Evolutionary conservation across 2,888 invertebrate genomes (phyloP), one percentile per base, ranked within the genome.

Genomic region (Geotrupes spiniger): DNA sequence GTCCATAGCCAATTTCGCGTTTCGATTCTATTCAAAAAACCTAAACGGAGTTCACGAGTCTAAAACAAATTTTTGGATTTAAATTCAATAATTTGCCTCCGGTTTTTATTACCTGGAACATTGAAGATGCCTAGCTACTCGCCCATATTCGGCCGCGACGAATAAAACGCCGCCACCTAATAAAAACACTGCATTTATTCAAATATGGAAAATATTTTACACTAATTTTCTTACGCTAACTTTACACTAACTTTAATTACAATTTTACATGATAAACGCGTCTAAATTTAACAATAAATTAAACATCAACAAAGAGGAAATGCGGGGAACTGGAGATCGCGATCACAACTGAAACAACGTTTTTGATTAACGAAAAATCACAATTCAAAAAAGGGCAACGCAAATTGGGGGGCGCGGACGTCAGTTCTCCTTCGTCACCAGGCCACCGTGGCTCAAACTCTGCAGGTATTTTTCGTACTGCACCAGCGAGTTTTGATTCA

Each of bases 391-490:
- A 10, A 21, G 6, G 4, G 6, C 21, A 6, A 6, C 3, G 21
- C 4, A 21, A 21, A 21, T 6, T 6, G 21, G 4, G 3, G 4
- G 21, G 6, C 6, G 21, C 3, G 6, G 6, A 41, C 29, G 42
- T 49, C 45, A 49, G 43, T 49, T 49, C 8, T 49, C 49, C 29
- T 49, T 49, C 15, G 49, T 36, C 11, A 49, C n/a, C 21, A 49
- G 15, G 54, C 25, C 60, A 59, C 36, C 49, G 53, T 46, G 54
- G 14, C 61, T 64, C 52, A 72, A 56, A 52, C 63, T 71, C 53
- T 72, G 68, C 54, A 73, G 54, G 51, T 70, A 73, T 52, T 71
- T 73, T 53, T 73, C 72, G 58, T 69, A 73, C 53, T 72, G 71
- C 51, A 68, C 51, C 54, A 70, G 40, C 9, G 70, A 66, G 28